Conservation (phyloP, 2,797 vertebrate genomes). For the Rhynchonycteris naso region DNA sequence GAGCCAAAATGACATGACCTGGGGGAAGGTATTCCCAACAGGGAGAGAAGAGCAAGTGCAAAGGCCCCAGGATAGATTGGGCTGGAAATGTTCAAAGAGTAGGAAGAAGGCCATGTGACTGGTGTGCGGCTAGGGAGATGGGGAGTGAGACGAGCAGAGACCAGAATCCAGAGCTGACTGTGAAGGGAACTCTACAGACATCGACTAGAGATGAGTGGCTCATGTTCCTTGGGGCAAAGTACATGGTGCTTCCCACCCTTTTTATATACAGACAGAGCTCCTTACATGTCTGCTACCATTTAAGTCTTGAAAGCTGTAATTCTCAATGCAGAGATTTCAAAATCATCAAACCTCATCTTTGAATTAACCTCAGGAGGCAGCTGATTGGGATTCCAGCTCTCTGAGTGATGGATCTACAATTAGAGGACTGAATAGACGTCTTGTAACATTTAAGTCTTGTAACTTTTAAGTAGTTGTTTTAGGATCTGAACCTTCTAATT, state of each 20-base stretch:
- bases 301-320: background rate
- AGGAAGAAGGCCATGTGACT: background rate
- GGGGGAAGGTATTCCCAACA: background rate
- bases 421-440: background rate
- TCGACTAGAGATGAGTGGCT: background rate
- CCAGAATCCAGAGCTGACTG: background rate
- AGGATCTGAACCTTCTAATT: background rate
- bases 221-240: background rate
- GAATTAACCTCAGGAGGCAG: background rate
- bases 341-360: background rate
- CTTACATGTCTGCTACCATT: background rate
- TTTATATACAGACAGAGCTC: background rate
- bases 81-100: background rate
- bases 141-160: background rate
- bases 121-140: no score
- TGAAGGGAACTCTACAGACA: background rate
- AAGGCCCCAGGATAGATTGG: background rate
- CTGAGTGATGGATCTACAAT: background rate
- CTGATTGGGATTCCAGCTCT: background rate
- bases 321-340: background rate
- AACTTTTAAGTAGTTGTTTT: background rate
- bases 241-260: background rate
- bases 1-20: rapidly evolving
- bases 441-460: background rate
- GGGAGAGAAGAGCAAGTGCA: background rate